Percentiles rank a stretch among this genome's conserved stretches.
Conservation (phyloP, 2,113 vertebrate genomes). For the Coregonus clupeaformis region DNA sequence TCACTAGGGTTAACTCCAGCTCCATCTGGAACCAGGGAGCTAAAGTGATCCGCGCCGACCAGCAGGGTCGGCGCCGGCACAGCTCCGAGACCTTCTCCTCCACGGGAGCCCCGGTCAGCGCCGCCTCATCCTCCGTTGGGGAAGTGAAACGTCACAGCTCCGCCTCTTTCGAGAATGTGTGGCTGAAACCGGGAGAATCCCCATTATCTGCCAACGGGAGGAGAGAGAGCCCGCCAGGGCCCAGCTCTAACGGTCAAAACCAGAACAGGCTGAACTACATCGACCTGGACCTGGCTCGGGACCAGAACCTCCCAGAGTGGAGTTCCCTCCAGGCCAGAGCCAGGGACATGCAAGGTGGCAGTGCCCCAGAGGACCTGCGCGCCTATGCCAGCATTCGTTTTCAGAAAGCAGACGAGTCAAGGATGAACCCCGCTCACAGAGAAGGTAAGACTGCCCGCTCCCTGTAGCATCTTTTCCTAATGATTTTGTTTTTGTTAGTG, state of each 20-base stretch:
- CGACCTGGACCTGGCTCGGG: conserved; percentile 83
- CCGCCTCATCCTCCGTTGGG: conserved; percentile 52
- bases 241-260: conserved; percentile 33
- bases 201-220: conserved; percentile 25
- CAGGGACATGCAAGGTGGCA: conserved; percentile 55
- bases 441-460: conserved; percentile 69
- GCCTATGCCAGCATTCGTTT: conserved; percentile 88
- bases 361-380: conserved; percentile 75
- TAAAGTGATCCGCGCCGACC: conserved; percentile 83
- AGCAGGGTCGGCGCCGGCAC: conserved; percentile 80
- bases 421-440: conserved; percentile 60
- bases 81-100: conserved; percentile 85
- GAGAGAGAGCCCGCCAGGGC: conserved; percentile 26
- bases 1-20: conserved; percentile 76
- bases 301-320: conserved; percentile 60
- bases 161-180: conserved; percentile 85
- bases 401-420: conserved; percentile 75
- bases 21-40: conserved; percentile 78
- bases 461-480: neutral
- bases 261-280: conserved; percentile 88
- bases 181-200: conserved; percentile 74
- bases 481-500: neutral
- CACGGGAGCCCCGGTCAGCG: conserved; percentile 42
- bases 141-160: conserved; percentile 84
- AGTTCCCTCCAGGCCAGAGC: conserved; percentile 50